These are phyloP conservation scores for Axis porcinus DNA, from an alignment of 2,113 vertebrate genomes.

Conservation along the genomic window DNA sequence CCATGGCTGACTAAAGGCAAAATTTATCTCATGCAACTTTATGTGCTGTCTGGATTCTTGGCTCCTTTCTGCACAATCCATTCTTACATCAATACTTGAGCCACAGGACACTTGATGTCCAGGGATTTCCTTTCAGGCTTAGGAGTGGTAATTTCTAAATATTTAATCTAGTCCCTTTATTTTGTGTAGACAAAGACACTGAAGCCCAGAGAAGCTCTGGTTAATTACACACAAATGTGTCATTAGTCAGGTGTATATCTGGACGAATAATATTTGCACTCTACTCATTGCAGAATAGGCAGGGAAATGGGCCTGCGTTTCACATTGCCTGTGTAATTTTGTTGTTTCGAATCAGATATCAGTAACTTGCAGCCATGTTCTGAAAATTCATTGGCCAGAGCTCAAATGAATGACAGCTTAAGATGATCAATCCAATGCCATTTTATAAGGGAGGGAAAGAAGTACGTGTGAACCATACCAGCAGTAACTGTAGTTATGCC, in stretches of 20 bases:
- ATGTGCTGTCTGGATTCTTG: not conserved
- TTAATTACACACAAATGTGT: not conserved
- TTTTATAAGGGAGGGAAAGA: not conserved
- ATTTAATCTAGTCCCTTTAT: not conserved
- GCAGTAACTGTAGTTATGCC: not conserved
- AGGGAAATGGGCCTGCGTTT: not conserved
- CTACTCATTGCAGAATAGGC: not conserved
- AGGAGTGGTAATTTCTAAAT: not conserved
- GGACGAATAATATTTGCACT: rapidly evolving
- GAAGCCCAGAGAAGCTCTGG: not conserved
- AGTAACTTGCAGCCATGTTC: not conserved
- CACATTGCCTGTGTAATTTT: not conserved
- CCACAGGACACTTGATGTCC: not conserved
- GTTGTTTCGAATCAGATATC: not conserved
- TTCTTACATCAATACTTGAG: not conserved
- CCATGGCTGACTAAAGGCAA: not conserved
- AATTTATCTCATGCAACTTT: not conserved
- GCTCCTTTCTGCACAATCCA: not conserved
- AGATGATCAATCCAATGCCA: not conserved
- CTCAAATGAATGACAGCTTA: not conserved
- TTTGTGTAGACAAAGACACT: not conserved
- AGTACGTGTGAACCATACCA: not conserved
- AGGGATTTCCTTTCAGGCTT: not conserved
- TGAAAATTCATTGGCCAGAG: not conserved
- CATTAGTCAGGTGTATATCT: not conserved